Base-by-base conservation (phyloP, 2,888 invertebrate species). In the Ormyrus rosae region DNA sequence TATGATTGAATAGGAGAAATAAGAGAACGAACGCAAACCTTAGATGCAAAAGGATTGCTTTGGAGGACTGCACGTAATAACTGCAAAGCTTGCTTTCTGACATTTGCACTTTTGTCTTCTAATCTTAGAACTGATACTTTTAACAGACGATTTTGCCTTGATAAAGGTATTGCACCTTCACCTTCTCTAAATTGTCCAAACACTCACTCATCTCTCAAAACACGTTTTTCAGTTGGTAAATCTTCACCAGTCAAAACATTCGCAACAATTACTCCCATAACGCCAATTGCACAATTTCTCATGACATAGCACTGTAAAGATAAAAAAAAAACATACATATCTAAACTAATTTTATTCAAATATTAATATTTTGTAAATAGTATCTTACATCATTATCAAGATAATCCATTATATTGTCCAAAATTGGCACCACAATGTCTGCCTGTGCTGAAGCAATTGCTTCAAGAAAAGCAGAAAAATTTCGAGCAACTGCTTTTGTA, bases 21-120 rank as follows among this genome's bases (percentile, higher is more conserved):
- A 13, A 13, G 13, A 13, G 13, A 13, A 13, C 13, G 13, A 13
- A 13, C 13, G 13, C 13, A 13, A 85, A 95, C 93, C 91, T 94
- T 94, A 0, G 95, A 94, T n/a, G 96, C 95, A 90, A 95, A 98
- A 5, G 96, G 96, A 92, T 99, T 98, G 84, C 94, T 93, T 89
- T 96, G 94, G 60, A 99, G 91, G 89, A 98, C 95, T 13, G 94
- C 92, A 82, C 95, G 95, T 5, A 97, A 89, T 55, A 97, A 92
- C 86, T 95, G 95, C 78, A 97, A 93, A 4, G 98, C 96, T 82
- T 94, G 94, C 91, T 97, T 98, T 51, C 98, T 93, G 0, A 98
- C 98, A 75, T 94, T 92, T 6, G 96, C 95, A 1, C 96, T 95
- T 89, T 95, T 96, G 90, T 99, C 99, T 75, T 93, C 92, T 61